Evolutionary conservation across 1,140 invertebrate genomes (phyloP), one percentile per base, ranked within the genome.

Genomic region (Meloidogyne hapla): DNA sequence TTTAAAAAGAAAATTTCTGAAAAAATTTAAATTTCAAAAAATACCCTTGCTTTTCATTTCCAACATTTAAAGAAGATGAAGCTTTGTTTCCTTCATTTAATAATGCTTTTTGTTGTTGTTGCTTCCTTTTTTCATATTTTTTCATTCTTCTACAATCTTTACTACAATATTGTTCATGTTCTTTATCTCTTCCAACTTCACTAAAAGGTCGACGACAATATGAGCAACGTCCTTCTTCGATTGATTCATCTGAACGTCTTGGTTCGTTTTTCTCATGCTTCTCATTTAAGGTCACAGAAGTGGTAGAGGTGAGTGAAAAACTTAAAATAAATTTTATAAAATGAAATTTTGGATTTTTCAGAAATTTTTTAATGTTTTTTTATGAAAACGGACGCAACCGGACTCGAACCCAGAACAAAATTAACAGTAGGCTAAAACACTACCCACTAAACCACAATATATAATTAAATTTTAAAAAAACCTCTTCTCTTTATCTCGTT

Each of bases 141-240:
- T 63, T 33, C n/a, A 21, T 38, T 33, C 28, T 56, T 40, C 71
- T 61, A 64, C 71, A 73, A n/a, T 42, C 71, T 64, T 73, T 73
- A 40, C 71, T 73, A 64, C 71, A 73, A 40, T 73, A 73, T 38
- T 73, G 71, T 38, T 63, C 71, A 64, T 73, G 71, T 26, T 73
- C 45, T 21, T 73, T 73, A 40, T 73, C 71, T n/a, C 28, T 73
- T 15, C 56, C 56, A 61, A 73, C 71, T 40, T 73, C 71, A 25
- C 23, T 28, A 13, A 73, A 73, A 21, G 56, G 64, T 13, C 56
- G 48, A 25, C 56, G 71, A 33, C 71, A 73, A 64, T 73, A 63
- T 21, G 64, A 38, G 28, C 71, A 73, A 64, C 71, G 38, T n/a
- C 48, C 48, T 64, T 73, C 71, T 64, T 73, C 65, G 18, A 42